Evolutionary conservation across 2,888 invertebrate genomes (phyloP).

Genomic region (Syritta pipiens): DNA sequence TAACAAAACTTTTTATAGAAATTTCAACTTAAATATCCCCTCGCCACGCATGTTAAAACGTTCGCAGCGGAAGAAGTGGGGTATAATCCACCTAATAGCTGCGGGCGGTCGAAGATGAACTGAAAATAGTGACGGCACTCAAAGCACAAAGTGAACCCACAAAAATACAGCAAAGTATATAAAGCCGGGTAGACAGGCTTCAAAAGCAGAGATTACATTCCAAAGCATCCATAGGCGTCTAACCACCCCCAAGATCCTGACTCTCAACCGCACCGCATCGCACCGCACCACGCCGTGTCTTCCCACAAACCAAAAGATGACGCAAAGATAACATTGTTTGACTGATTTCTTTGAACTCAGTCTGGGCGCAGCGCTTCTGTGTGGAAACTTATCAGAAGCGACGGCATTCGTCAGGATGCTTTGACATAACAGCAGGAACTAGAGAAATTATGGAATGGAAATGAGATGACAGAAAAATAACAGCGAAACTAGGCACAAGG

Average conservation of each 20-base stretch:
- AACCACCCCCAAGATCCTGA: slow-evolving; percentile 1
- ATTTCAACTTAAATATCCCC: too few relatives aligned
- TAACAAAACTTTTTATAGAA: too few relatives aligned
- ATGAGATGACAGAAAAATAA: slow-evolving; percentile 66
- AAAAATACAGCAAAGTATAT: slow-evolving; percentile 38
- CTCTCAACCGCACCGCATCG: not conserved
- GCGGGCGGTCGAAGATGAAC: slow-evolving; percentile 37
- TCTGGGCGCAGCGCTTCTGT: too few relatives aligned
- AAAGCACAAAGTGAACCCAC: slow-evolving; percentile 47
- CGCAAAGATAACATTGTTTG: slow-evolving; percentile 65
- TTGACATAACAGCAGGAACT: slow-evolving; percentile 57
- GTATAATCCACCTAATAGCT: too few relatives aligned
- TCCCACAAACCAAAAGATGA: slow-evolving; percentile 34
- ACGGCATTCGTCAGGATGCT: slow-evolving; percentile 48
- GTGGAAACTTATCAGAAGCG: slow-evolving; percentile 52
- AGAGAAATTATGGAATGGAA: slow-evolving; percentile 63
- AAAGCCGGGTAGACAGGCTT: slow-evolving; percentile 32
- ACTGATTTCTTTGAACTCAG: slow-evolving; percentile 57
- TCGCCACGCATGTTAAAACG: too few relatives aligned
- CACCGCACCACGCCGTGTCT: slow-evolving; percentile 15
- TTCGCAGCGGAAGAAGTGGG: too few relatives aligned
- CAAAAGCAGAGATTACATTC: slow-evolving; percentile 58
- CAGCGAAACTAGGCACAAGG: slow-evolving; percentile 56
- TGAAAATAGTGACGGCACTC: slow-evolving; percentile 25
- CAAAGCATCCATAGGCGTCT: too few relatives aligned